A percentile compares a stretch with the other conserved stretches of the same genome.
These are phyloP conservation scores for Chiloscyllium plagiosum DNA, from an alignment of 2,113 vertebrate species.

Conservation along the genomic window DNA sequence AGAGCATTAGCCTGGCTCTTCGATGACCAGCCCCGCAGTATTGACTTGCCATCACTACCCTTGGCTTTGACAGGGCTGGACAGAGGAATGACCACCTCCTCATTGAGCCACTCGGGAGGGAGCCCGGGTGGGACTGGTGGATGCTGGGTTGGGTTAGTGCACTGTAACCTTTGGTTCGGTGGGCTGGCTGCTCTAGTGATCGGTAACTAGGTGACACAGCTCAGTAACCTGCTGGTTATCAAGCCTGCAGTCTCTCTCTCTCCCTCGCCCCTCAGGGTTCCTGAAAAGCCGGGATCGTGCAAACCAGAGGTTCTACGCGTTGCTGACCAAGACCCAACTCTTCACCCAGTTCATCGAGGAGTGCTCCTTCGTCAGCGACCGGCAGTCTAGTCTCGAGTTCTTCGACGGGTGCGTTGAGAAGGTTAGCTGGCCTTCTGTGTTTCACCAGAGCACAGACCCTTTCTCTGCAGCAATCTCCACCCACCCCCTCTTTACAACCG, in stretches of 20 bases:
- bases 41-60: no score
- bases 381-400: conserved; percentile 80
- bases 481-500: background rate
- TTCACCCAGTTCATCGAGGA: conserved; percentile 93
- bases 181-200: background rate
- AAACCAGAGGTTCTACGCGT: conserved; percentile 76
- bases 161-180: no score
- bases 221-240: background rate
- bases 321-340: conserved; percentile 83
- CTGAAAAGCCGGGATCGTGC: conserved; percentile 79
- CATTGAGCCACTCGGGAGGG: background rate
- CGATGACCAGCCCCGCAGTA: no score
- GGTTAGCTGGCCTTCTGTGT: conserved; percentile 48
- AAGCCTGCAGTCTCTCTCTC: background rate
- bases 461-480: background rate
- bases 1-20: no score
- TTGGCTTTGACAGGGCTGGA: background rate
- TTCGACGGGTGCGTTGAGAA: conserved; percentile 87
- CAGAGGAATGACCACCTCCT: background rate
- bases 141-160: background rate
- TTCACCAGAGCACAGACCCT: background rate
- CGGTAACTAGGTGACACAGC: background rate
- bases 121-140: background rate
- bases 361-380: conserved; percentile 84
- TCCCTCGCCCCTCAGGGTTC: conserved; percentile 60